These are phyloP conservation scores for Ciconia maguari DNA, from an alignment of 2,113 vertebrate species.

Conservation along the genomic window DNA sequence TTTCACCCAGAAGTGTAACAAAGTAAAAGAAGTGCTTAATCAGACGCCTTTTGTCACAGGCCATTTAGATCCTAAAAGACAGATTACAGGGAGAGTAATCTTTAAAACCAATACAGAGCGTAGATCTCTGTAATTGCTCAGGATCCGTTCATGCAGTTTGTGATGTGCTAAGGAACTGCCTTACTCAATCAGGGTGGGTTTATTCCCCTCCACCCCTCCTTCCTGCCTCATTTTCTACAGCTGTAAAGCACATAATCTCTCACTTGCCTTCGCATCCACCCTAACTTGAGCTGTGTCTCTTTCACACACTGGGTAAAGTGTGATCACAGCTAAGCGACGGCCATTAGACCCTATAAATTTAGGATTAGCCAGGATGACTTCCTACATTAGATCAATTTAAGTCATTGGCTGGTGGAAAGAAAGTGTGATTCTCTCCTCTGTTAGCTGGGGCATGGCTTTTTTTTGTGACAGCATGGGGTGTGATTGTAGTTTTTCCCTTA, in stretches of 20 bases:
- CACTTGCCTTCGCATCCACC: not conserved
- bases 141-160: not conserved
- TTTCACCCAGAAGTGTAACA: conserved; percentile 24
- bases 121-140: conserved; percentile 10
- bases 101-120: not conserved
- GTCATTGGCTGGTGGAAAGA: conserved; percentile 9
- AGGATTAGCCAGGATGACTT: conserved; percentile 46
- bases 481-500: conserved; percentile 7
- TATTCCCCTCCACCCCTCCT: not conserved
- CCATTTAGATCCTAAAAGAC: conserved; percentile 46
- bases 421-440: conserved; percentile 23
- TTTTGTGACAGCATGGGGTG: not conserved
- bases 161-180: not conserved
- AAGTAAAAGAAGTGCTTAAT: conserved; percentile 25
- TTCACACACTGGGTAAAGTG: conserved; percentile 33
- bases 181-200: not conserved
- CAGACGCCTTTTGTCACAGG: conserved; percentile 12
- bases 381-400: conserved; percentile 56
- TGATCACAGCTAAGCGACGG: conserved; percentile 46
- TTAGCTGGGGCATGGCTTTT: not conserved
- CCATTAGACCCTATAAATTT: conserved; percentile 61
- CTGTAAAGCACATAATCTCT: conserved; percentile 12
- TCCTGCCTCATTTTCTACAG: not conserved
- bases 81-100: conserved; percentile 29
- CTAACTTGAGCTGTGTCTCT: not conserved